Conservation (phyloP, 2,113 vertebrate genomes). For the Engraulis encrasicolus region DNA sequence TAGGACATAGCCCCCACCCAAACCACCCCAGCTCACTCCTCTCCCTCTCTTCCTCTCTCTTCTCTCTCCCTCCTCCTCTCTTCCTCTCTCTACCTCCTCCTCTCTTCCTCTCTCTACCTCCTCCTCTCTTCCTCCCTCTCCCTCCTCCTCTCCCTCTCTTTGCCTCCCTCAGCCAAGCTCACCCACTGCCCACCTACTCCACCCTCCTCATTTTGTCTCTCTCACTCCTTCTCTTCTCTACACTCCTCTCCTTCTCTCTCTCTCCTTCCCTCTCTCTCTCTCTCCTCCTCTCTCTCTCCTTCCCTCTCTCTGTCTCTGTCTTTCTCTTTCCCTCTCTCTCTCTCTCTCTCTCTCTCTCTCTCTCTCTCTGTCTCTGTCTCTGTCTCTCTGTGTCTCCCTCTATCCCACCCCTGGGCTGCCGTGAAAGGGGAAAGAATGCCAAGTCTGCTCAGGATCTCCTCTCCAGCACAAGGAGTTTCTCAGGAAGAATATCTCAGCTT, state of each 20-base stretch:
- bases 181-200: too few species aligned
- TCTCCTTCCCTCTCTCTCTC: slow-evolving; percentile 49
- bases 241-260: slow-evolving; percentile 18
- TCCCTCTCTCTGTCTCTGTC: too few species aligned
- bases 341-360: slow-evolving; percentile 27
- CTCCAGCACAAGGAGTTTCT: slow-evolving; percentile 72
- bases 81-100: too few species aligned
- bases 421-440: slow-evolving; percentile 71
- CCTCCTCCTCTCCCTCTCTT: too few species aligned
- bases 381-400: too few species aligned
- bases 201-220: slow-evolving; percentile 28
- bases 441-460: slow-evolving; percentile 69
- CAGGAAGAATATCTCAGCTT: slow-evolving; percentile 66
- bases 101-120: too few species aligned
- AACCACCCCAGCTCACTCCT: slow-evolving; percentile 30
- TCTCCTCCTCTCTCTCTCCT: too few species aligned
- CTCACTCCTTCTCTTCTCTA: slow-evolving; percentile 27
- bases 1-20: slow-evolving; percentile 52
- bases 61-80: too few species aligned
- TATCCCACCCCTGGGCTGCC: slow-evolving; percentile 1
- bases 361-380: too few species aligned
- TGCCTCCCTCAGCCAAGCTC: too few species aligned
- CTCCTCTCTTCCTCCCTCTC: too few species aligned
- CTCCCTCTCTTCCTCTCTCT: slow-evolving; percentile 35
- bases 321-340: slow-evolving; percentile 30